These are phyloP conservation scores for Lutraria lutraria DNA, from an alignment of 2,888 invertebrate species.

Conservation along the genomic window DNA sequence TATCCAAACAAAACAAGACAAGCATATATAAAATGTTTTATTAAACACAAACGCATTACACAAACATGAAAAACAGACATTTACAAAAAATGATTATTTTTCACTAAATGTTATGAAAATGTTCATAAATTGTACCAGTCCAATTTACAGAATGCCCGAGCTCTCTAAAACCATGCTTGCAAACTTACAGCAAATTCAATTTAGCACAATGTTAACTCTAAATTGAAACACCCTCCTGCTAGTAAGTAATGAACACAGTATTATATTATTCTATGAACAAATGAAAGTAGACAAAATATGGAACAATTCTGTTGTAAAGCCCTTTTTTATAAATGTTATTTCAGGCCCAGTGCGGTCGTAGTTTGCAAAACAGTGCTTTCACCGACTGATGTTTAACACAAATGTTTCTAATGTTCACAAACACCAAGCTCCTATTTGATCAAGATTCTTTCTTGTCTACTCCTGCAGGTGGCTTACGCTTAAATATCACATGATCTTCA, in stretches of 20 bases:
- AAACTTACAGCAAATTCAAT: not conserved
- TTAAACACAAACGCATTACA: not conserved
- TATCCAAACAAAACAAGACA: not conserved
- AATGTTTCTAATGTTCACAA: too few relatives aligned
- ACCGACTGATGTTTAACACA: too few relatives aligned
- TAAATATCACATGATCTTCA: slow-evolving; percentile 69
- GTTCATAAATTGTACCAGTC: not conserved
- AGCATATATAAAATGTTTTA: not conserved
- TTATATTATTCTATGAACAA: too few relatives aligned
- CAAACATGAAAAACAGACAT: not conserved
- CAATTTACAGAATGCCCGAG: not conserved
- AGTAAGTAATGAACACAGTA: too few relatives aligned
- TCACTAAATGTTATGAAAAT: not conserved
- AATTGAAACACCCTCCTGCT: not conserved
- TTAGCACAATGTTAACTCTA: too few relatives aligned
- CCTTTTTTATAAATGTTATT: too few relatives aligned
- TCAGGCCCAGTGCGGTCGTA: too few relatives aligned
- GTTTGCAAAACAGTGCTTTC: too few relatives aligned
- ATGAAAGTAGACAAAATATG: too few relatives aligned
- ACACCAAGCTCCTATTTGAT: too few relatives aligned
- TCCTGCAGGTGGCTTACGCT: slow-evolving; percentile 40
- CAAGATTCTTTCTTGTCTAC: not conserved
- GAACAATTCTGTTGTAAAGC: too few relatives aligned
- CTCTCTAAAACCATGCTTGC: not conserved
- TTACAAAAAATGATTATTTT: not conserved